Conservation (phyloP, 2,113 vertebrate species). For the Salvelinus alpinus region DNA sequence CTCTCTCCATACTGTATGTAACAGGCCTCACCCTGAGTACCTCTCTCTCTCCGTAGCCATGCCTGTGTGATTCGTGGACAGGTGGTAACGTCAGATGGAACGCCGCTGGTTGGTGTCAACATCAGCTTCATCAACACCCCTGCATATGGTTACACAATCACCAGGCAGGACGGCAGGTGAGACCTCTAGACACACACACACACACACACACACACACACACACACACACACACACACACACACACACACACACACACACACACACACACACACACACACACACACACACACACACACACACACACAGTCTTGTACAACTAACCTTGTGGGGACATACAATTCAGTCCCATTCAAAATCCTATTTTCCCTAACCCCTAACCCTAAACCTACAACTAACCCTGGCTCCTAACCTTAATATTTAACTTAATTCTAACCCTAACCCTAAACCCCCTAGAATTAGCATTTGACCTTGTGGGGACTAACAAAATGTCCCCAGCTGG, state of each 20-base stretch:
- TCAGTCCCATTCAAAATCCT: too few relatives aligned
- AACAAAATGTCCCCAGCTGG: too few relatives aligned
- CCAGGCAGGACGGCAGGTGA: constrained; percentile 31
- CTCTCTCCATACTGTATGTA: too few relatives aligned
- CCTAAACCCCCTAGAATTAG: too few relatives aligned
- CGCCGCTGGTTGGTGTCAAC: constrained; percentile 96
- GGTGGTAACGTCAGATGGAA: constrained; percentile 94
- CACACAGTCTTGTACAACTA: too few relatives aligned
- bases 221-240: background rate
- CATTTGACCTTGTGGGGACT: too few relatives aligned
- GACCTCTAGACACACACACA: background rate
- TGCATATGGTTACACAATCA: constrained; percentile 91
- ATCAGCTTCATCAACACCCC: constrained; percentile 95
- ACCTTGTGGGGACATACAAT: too few relatives aligned
- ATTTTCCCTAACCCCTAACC: too few relatives aligned
- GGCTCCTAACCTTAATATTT: too few relatives aligned
- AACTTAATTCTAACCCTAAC: too few relatives aligned
- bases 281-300: background rate
- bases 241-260: background rate
- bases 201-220: background rate
- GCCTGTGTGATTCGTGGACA: constrained; percentile 96
- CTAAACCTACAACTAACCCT: too few relatives aligned
- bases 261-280: background rate
- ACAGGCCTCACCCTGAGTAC: too few relatives aligned
- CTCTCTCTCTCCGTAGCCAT: constrained; percentile 73